Evolutionary conservation across 2,888 invertebrate species (phyloP).

Genomic region (Limnephilus lunatus): DNA sequence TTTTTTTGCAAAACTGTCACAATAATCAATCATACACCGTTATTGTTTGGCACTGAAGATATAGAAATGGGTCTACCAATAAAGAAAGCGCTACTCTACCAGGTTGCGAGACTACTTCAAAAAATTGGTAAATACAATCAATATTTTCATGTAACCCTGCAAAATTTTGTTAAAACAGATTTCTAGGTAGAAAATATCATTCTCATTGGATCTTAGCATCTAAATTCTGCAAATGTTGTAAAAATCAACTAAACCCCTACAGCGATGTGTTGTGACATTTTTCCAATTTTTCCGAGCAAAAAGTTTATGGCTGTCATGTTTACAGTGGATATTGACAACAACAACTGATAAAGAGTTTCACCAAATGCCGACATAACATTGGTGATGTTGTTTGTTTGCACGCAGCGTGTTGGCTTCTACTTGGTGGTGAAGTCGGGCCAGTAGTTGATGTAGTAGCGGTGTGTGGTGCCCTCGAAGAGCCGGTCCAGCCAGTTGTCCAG

Average conservation of each 20-base stretch:
- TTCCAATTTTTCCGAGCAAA: not conserved
- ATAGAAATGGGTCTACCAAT: slow-evolving; percentile 1
- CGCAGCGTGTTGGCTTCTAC: slow-evolving; percentile 70
- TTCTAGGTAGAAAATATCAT: not conserved
- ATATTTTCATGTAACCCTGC: not conserved
- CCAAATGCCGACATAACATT: not conserved
- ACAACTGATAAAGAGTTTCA: not conserved
- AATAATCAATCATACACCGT: not conserved
- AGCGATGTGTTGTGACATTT: not conserved
- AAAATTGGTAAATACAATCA: not conserved
- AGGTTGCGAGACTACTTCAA: not conserved
- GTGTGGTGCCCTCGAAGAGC: slow-evolving; percentile 96
- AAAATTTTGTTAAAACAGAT: not conserved
- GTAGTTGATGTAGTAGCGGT: slow-evolving; percentile 96
- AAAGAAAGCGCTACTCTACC: not conserved
- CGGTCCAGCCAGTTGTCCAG: slow-evolving; percentile 98
- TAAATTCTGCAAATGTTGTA: not conserved
- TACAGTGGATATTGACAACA: not conserved
- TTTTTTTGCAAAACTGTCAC: slow-evolving; percentile 14
- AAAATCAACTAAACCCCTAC: not conserved
- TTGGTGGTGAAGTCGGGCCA: slow-evolving; percentile 98
- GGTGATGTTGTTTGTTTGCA: not conserved
- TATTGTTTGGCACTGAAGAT: slow-evolving; percentile 11
- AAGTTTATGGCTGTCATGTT: not conserved
- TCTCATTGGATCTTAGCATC: not conserved